phyloP scores from a whole-genome alignment of 92 coral and sea anemone species.

The Umimayanthus kanabou region DNA sequence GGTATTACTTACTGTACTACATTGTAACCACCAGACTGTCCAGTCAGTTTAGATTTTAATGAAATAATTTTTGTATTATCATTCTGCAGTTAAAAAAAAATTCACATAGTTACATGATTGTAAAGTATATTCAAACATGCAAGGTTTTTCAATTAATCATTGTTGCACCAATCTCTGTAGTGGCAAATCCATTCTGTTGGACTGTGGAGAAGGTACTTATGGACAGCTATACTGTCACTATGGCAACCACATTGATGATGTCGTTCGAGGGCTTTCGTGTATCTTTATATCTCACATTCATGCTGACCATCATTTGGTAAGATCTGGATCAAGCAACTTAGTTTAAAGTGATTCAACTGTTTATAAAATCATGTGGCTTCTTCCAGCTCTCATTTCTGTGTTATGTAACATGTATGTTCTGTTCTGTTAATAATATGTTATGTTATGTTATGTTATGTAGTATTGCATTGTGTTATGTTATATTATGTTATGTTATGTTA shows the following conservation, averaged over 20 bases:
- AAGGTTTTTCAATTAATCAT: not conserved
- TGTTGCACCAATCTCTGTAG: conserved; percentile 22
- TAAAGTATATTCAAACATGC: not conserved
- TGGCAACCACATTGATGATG: conserved; percentile 69
- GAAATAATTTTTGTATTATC: too few relatives aligned
- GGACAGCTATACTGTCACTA: conserved; percentile 97
- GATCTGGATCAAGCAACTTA: not conserved
- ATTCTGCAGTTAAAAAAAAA: not conserved
- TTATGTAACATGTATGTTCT: too few relatives aligned
- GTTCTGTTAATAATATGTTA: too few relatives aligned
- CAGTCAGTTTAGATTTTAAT: too few relatives aligned
- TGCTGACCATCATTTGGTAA: conserved; percentile 98
- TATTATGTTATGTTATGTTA: not conserved
- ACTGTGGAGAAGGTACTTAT: conserved; percentile 96
- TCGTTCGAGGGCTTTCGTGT: conserved; percentile 64
- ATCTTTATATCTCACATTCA: conserved; percentile 95
- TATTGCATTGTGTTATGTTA: too few relatives aligned
- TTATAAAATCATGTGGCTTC: not conserved
- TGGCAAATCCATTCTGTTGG: conserved; percentile 70
- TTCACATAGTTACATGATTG: not conserved
- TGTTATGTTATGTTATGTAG: too few relatives aligned
- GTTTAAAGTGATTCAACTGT: not conserved
- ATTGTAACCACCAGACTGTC: too few relatives aligned
- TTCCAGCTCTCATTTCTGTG: too few relatives aligned
- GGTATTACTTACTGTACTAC: too few relatives aligned